Base-by-base conservation (phyloP, 1,140 invertebrate species). In the Nilaparvata lugens region DNA sequence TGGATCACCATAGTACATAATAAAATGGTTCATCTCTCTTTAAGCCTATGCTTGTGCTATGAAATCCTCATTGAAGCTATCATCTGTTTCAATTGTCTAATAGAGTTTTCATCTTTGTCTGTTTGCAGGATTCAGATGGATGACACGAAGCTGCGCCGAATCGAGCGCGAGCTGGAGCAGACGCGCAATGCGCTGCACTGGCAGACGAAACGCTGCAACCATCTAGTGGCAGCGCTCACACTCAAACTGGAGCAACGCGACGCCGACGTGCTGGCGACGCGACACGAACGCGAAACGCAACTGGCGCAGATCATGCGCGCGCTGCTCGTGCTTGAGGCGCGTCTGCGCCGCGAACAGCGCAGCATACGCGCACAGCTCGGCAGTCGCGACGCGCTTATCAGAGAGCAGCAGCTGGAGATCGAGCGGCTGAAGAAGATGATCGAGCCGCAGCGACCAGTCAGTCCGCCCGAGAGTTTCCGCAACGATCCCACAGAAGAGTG, bases 301-400 rank as follows among this genome's bases (percentile, higher is more conserved):
- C 75, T 87, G 4, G 81, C 82, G 1, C 76, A 81, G 56, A 81
- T 88, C 14, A 73, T 88, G 2, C 77, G 85, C 13, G 84, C 85
- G 1, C 70, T 89, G 23, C 75, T 88, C 11, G 76, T 84, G 18
- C 77, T 88, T 14, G 86, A 89, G 68, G 82, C 84, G 0, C 74
- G 83, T n/a, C 72, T 88, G 2, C 80, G 81, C n/a, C 80, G 84
- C 67, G 87, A 89, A 70, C 85, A 88, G 67, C 84, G 84, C 66
- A 81, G 79, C 63, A 87, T 89, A 42, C 78, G 80, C 35, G 79
- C 81, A 42, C 78, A 84, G 54, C 74, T 89, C 2, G 76, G 79
- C 40, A 83, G 85, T 66, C 86, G 86, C 68, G 86, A 88, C 68
- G 80, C 79, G 66, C 79, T 86, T 18, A 87, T 89, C 25, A 78